Base-by-base conservation (phyloP, 2,888 invertebrate genomes). In the Dryococelus australis region DNA sequence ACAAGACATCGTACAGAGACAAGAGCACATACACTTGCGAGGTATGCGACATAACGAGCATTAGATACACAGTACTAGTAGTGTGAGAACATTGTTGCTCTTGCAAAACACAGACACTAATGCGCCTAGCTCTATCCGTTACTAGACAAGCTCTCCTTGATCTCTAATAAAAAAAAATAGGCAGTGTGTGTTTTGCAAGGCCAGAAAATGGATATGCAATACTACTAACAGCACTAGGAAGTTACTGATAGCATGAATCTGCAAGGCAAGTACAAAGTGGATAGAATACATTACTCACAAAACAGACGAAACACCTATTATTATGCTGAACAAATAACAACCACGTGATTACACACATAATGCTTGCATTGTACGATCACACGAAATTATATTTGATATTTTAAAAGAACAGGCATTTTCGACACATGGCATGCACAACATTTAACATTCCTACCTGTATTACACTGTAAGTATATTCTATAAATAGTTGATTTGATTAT, bases 31-130 rank as follows among this genome's bases (percentile, higher is more conserved):
- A 65, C 65, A 65, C 65, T 65, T 20, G 51, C 51, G 20, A 51
- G 51, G 12, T 51, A 51, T 65, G 65, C 65, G n/a, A 65, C 65
- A 65, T n/a, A 65, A 65, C 65, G 65, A 65, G 65, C 65, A 65
- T 65, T 65, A 65, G 24, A 65, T 16, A 24, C n/a, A 65, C 65
- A n/a, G 20, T 24, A 65, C 65, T 65, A 65, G 16, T 20, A 65
- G n/a, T 65, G n/a, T 24, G 65, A 65, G 12, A 65, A n/a, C n/a
- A 65, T 20, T 8, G n/a, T 65, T 8, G n/a, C 65, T 65, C 65
- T 65, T 24, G 65, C 65, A 65, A 24, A n/a, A 65, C 65, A 65
- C 65, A 65, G 1, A 24, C 65, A 65, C 65, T 20, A 16, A 65
- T 9, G 65, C 16, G 24, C 24, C n/a, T 20, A n/a, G 65, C 20